These are phyloP conservation scores for Nasua narica DNA, from an alignment of 2,797 vertebrate species.

Conservation along the genomic window DNA sequence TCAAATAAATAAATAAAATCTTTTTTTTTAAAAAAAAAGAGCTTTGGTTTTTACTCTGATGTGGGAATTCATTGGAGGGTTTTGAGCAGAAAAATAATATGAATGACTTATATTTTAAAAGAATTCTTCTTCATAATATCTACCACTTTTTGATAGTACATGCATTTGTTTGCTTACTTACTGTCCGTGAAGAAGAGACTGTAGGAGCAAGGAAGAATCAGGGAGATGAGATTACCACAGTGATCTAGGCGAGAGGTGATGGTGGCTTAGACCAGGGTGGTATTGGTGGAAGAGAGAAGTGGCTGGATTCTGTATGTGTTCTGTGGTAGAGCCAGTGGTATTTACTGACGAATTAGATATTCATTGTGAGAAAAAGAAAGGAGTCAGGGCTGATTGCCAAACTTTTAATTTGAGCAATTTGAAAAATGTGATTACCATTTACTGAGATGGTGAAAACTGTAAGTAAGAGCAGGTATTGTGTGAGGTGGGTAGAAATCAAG, in stretches of 20 bases:
- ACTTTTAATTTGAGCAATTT: not conserved
- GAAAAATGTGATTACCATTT: slow-evolving; percentile 10
- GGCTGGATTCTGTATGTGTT: not conserved
- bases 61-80: not conserved
- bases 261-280: not conserved
- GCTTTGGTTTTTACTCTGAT: slow-evolving; percentile 2
- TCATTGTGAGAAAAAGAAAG: not conserved
- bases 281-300: not conserved
- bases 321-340: not conserved
- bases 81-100: not conserved
- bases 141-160: not conserved
- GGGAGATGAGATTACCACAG: not conserved
- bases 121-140: not conserved
- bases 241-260: not conserved
- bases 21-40: not conserved
- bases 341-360: slow-evolving; percentile 6
- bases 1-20: too few relatives aligned
- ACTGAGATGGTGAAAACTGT: not conserved
- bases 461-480: not conserved
- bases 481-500: not conserved
- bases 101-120: slow-evolving; percentile 16
- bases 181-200: not conserved
- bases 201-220: not conserved
- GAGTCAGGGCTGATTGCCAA: not conserved
- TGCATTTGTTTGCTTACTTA: slow-evolving; percentile 7